phyloP scores from a whole-genome alignment of 2,888 invertebrate species.

The Electrophaes corylata region DNA sequence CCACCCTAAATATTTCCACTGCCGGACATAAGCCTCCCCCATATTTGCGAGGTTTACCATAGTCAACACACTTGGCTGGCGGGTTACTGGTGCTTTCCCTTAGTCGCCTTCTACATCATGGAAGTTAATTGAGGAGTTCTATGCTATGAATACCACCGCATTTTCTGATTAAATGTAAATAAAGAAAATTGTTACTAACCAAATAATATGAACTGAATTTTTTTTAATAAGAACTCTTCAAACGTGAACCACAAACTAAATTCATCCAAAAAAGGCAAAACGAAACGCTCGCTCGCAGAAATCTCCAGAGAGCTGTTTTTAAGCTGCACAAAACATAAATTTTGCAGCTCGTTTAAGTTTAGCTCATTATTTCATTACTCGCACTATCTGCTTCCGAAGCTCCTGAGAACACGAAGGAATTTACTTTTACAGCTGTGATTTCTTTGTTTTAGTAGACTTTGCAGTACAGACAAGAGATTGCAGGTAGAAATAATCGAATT shows the following conservation, averaged over 20 bases:
- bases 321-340: slow-evolving; percentile 80
- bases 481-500: background rate
- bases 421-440: slow-evolving; percentile 33
- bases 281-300: slow-evolving; percentile 70
- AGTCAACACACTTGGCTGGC: too few species aligned
- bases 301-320: slow-evolving; percentile 77
- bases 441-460: slow-evolving; percentile 27
- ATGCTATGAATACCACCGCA: too few species aligned
- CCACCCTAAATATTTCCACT: too few species aligned
- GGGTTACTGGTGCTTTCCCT: too few species aligned
- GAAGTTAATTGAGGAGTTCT: too few species aligned
- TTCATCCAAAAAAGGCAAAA: slow-evolving; percentile 68
- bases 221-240: slow-evolving; percentile 55
- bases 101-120: too few species aligned
- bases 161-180: slow-evolving; percentile 19
- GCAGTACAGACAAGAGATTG: background rate
- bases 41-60: too few species aligned
- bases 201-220: too few species aligned
- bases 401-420: slow-evolving; percentile 39
- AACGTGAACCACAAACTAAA: slow-evolving; percentile 64
- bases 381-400: slow-evolving; percentile 61
- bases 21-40: too few species aligned
- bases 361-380: slow-evolving; percentile 79
- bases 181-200: too few species aligned
- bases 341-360: slow-evolving; percentile 79